phyloP scores from a whole-genome alignment of 2,797 vertebrate genomes.

The Gila robusta region DNA sequence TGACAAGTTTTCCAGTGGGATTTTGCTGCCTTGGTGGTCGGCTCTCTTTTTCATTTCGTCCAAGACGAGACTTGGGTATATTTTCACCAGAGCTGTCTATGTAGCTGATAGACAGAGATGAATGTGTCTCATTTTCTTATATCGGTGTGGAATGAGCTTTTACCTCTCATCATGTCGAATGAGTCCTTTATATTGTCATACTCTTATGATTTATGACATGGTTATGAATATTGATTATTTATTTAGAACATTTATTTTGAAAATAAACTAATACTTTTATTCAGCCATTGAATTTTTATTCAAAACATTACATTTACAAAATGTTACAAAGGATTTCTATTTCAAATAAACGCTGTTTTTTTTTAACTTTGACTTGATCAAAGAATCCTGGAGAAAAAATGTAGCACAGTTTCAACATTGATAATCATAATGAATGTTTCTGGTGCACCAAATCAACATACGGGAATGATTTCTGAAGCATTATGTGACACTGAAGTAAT shows the following conservation, averaged over 20 bases:
- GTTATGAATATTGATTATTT: not conserved
- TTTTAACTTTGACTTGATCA: not conserved
- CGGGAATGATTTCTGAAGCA: not conserved
- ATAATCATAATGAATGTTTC: not conserved
- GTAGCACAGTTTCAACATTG: not conserved
- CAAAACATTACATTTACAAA: not conserved
- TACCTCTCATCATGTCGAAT: constrained; percentile 3
- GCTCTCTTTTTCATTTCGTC: constrained; percentile 81
- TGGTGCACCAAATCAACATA: not conserved
- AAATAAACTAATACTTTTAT: not conserved
- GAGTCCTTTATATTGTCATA: not conserved
- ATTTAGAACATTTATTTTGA: not conserved
- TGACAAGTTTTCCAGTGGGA: constrained; percentile 80
- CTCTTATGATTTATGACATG: constrained; percentile 13
- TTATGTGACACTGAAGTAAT: not conserved
- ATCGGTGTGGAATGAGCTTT: constrained; percentile 15
- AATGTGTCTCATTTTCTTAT: constrained; percentile 62
- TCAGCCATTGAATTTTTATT: not conserved
- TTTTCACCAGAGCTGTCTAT: constrained; percentile 72
- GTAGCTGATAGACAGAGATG: constrained; percentile 70
- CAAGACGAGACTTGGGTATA: constrained; percentile 78
- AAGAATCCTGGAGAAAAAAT: not conserved
- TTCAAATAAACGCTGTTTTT: not conserved
- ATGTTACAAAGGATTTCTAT: not conserved
- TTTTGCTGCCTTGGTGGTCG: constrained; percentile 76